Percentiles rank a stretch among this genome's conserved stretches.
These are phyloP conservation scores for Sebastolobus altivelis DNA, from an alignment of 2,797 vertebrate genomes.

Conservation along the genomic window DNA sequence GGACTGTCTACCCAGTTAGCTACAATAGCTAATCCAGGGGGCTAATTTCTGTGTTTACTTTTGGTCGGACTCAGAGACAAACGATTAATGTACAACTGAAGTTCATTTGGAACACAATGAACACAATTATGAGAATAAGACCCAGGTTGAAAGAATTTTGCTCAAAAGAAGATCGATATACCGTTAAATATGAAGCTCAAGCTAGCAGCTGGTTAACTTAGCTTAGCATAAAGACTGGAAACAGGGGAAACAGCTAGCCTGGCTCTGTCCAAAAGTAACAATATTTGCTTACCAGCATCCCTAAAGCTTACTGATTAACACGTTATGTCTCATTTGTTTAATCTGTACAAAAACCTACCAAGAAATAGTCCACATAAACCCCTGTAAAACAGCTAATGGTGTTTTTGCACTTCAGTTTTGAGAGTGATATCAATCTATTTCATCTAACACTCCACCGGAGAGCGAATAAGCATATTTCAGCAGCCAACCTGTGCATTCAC, in stretches of 20 bases:
- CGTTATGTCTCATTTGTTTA: background rate
- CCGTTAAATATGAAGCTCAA: background rate
- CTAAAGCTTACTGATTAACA: background rate
- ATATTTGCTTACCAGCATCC: background rate
- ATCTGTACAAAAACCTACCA: background rate
- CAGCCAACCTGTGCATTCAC: background rate
- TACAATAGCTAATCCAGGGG: background rate
- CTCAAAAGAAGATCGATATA: background rate
- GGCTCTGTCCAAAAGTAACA: background rate
- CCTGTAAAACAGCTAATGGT: background rate
- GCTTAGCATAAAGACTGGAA: no score
- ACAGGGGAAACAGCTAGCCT: no score
- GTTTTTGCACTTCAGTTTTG: background rate
- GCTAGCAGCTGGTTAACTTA: background rate
- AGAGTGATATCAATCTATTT: background rate
- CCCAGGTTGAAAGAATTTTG: background rate
- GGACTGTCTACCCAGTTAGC: background rate
- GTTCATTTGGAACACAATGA: background rate
- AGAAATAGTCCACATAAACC: background rate
- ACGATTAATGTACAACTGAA: background rate
- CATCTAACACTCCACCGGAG: background rate
- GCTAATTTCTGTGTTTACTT: background rate
- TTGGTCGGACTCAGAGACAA: background rate
- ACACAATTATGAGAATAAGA: background rate
- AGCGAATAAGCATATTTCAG: background rate